A percentile compares a stretch with the other conserved stretches of the same genome.
These are phyloP conservation scores for Esperia sulphurella DNA, from an alignment of 2,888 invertebrate genomes.

Conservation along the genomic window DNA sequence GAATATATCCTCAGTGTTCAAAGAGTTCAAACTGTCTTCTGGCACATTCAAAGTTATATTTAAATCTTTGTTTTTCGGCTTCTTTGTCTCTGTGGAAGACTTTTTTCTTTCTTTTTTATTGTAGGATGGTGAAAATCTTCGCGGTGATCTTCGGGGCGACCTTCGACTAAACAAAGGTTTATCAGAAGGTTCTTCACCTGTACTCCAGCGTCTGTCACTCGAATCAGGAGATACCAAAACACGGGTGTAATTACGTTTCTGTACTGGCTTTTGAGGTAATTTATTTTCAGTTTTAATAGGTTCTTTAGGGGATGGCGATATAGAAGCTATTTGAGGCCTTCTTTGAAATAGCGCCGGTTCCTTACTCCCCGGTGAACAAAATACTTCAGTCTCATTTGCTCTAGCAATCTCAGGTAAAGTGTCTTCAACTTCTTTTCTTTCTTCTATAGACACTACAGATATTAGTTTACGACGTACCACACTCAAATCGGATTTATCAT, in stretches of 20 bases:
- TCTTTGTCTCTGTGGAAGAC: conserved; percentile 28
- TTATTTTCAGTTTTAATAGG: conserved; percentile 7
- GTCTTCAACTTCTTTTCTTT: conserved; percentile 30
- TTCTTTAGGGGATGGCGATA: conserved; percentile 16
- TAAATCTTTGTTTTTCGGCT: conserved; percentile 43
- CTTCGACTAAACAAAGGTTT: conserved; percentile 50
- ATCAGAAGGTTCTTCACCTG: conserved; percentile 22
- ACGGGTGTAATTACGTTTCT: conserved; percentile 54
- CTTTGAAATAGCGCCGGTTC: conserved; percentile 68
- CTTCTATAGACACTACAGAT: conserved; percentile 27
- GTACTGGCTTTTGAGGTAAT: conserved; percentile 17
- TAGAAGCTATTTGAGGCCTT: conserved; percentile 45
- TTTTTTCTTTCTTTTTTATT: conserved; percentile 60
- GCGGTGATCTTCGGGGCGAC: conserved; percentile 37
- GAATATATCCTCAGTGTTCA: conserved; percentile 65
- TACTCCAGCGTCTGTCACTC: conserved; percentile 31
- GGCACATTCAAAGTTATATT: conserved; percentile 70
- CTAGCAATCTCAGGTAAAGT: conserved; percentile 62
- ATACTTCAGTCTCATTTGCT: conserved; percentile 48
- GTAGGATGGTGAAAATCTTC: conserved; percentile 35
- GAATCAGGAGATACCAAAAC: conserved; percentile 63
- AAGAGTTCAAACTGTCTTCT: conserved; percentile 56
- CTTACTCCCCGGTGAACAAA: conserved; percentile 55
- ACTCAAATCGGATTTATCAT: conserved; percentile 41
- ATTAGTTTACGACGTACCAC: conserved; percentile 57